Base-by-base conservation (phyloP, 2,797 vertebrate species). In the Mormyrops attenuatus region DNA sequence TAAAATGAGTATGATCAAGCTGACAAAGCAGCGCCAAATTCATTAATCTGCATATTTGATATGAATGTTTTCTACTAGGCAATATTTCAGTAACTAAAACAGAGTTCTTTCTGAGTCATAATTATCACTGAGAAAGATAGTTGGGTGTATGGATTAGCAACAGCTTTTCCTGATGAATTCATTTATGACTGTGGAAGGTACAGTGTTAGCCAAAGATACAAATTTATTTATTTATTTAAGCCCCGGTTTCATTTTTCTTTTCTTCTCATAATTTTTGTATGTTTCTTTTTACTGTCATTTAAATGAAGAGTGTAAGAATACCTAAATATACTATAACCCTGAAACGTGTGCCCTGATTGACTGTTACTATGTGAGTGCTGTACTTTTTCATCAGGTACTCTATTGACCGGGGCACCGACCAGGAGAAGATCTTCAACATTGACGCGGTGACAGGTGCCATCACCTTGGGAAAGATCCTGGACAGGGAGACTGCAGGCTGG, bases 401-500 rank as follows among this genome's bases (percentile, higher is more conserved):
- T 92, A 98, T 99, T 0, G 98, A 99, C 94, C 96, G 93, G 6
- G 95, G 94, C 92, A 97, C 97, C 0, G 97, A 99, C 85, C 89
- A 94, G 49, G 98, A 99, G 91, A 97, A 97, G 94, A 98, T 99
- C 94, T 99, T 99, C 90, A 95, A 97, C 91, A 98, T 99, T 0
- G 97, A 99, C 90, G 95, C 96, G 3, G 95, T 97, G 90, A 97
- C 97, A 0, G 99, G 99, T 1, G 96, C 97, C 90, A 97, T 99
- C 89, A 97, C 97, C 89, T 96, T 98, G 52, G 97, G 96, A 91
- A 98, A 99, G 93, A 94, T 96, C 86, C 93, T 99, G 95, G 99
- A 99, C 94, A 93, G 99, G 2, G 99, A 99, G 94, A 98, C 97
- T 0, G 97, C 98, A 0, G 98, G 98, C 89, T 99, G 99, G 98